Conservation (phyloP, 2,888 invertebrate genomes). For the Allygus modestus region DNA sequence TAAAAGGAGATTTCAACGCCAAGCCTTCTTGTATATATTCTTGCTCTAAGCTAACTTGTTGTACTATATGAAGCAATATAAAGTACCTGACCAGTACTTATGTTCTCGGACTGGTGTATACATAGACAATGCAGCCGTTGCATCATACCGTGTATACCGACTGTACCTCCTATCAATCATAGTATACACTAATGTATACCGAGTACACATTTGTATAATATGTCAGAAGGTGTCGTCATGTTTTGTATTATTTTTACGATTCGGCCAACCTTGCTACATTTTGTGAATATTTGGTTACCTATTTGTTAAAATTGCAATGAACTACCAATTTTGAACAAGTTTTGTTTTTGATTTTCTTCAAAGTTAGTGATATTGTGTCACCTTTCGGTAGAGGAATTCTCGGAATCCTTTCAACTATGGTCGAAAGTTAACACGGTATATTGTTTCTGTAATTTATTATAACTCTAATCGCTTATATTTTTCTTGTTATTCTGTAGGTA, state of each 20-base stretch:
- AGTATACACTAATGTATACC: constrained; percentile 22
- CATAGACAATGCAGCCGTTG: constrained; percentile 15
- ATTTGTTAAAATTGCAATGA: background rate
- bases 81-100: constrained; percentile 61
- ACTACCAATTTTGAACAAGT: background rate
- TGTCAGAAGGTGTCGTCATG: constrained; percentile 47
- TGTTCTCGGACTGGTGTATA: constrained; percentile 17
- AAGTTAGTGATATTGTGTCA: background rate
- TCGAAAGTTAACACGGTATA: too few relatives aligned
- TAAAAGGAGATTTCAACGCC: constrained; percentile 45
- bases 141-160: background rate
- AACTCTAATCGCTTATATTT: too few relatives aligned
- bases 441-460: too few relatives aligned
- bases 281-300: background rate
- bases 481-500: too few relatives aligned
- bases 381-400: too few relatives aligned
- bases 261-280: background rate
- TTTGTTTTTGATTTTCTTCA: too few relatives aligned
- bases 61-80: constrained; percentile 53
- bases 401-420: too few relatives aligned
- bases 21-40: constrained; percentile 45
- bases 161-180: constrained; percentile 24
- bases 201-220: constrained; percentile 39
- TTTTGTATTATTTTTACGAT: constrained; percentile 43
- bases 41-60: constrained; percentile 36